These are phyloP conservation scores for Sogatella furcifera DNA, from an alignment of 1,140 invertebrate genomes.

Conservation along the genomic window DNA sequence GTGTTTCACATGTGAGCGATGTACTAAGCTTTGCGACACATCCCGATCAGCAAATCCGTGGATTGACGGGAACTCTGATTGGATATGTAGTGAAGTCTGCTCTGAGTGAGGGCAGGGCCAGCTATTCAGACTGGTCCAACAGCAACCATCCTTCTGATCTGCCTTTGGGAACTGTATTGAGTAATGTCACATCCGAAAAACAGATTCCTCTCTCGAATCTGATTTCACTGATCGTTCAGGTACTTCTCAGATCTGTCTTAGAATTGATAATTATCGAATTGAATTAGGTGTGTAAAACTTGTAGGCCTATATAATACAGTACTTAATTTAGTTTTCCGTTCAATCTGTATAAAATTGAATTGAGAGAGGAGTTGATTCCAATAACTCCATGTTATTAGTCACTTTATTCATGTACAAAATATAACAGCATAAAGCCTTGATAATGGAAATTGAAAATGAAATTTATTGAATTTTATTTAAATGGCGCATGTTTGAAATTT, in stretches of 20 bases:
- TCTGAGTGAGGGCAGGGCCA: conserved; percentile 27
- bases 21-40: conserved; percentile 34
- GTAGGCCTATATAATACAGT: too few relatives aligned
- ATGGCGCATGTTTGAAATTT: too few relatives aligned
- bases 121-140: not conserved
- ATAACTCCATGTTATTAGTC: too few relatives aligned
- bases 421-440: too few relatives aligned
- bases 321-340: too few relatives aligned
- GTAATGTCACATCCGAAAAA: not conserved
- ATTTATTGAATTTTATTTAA: too few relatives aligned
- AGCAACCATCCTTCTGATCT: conserved; percentile 28
- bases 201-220: conserved; percentile 4
- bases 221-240: conserved; percentile 12
- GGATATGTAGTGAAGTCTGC: conserved; percentile 53
- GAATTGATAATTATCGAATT: too few relatives aligned
- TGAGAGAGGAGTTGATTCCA: too few relatives aligned
- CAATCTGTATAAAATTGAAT: too few relatives aligned
- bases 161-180: conserved; percentile 35
- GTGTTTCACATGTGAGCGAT: conserved; percentile 26
- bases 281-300: too few relatives aligned
- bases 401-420: too few relatives aligned
- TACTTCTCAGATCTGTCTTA: not conserved
- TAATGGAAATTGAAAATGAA: too few relatives aligned
- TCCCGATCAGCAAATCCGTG: conserved; percentile 71
- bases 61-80: conserved; percentile 52